phyloP scores from a whole-genome alignment of 2,113 vertebrate genomes.

The Cephalopholis sonnerati region DNA sequence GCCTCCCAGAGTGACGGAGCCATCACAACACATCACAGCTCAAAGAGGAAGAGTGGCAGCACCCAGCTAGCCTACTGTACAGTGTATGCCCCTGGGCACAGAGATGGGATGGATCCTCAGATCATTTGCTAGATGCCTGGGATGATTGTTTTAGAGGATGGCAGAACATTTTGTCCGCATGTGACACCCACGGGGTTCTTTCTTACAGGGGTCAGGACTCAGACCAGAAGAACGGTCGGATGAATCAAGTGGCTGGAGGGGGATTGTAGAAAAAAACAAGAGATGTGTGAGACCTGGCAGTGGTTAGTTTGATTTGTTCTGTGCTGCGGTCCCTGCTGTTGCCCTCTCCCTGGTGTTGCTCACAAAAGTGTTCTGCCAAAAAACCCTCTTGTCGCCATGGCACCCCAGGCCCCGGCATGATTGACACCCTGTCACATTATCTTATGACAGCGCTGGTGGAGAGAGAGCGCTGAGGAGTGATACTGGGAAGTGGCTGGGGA shows the following conservation, averaged over 20 bases:
- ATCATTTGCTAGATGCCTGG: slow-evolving; percentile 59
- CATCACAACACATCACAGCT: slow-evolving; percentile 79
- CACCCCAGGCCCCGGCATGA: slow-evolving; percentile 76
- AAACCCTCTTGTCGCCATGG: slow-evolving; percentile 69
- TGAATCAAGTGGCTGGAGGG: slow-evolving; percentile 49
- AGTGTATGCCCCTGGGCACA: slow-evolving; percentile 43
- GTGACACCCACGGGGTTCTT: slow-evolving; percentile 48
- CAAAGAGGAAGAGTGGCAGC: slow-evolving; percentile 73
- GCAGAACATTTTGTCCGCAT: slow-evolving; percentile 59
- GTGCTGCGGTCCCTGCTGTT: slow-evolving; percentile 71
- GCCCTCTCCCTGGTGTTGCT: slow-evolving; percentile 77
- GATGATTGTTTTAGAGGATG: slow-evolving; percentile 52
- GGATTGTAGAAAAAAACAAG: slow-evolving; percentile 30
- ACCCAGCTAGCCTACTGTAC: slow-evolving; percentile 56
- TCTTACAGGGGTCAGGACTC: slow-evolving; percentile 56
- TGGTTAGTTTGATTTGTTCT: slow-evolving; percentile 57
- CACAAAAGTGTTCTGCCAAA: slow-evolving; percentile 75
- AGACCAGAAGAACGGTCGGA: slow-evolving; percentile 37
- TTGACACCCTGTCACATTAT: slow-evolving; percentile 82
- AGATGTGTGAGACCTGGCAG: slow-evolving; percentile 58
- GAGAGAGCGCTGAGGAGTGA: slow-evolving; percentile 62
- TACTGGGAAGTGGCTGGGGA: slow-evolving; percentile 78
- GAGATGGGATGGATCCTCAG: slow-evolving; percentile 45
- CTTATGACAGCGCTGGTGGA: slow-evolving; percentile 71
- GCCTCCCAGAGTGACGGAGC: slow-evolving; percentile 68